Evolutionary conservation across 2,113 vertebrate genomes (phyloP), one percentile per base, ranked within the genome.

Genomic region (Genyomyrus donnyi): DNA sequence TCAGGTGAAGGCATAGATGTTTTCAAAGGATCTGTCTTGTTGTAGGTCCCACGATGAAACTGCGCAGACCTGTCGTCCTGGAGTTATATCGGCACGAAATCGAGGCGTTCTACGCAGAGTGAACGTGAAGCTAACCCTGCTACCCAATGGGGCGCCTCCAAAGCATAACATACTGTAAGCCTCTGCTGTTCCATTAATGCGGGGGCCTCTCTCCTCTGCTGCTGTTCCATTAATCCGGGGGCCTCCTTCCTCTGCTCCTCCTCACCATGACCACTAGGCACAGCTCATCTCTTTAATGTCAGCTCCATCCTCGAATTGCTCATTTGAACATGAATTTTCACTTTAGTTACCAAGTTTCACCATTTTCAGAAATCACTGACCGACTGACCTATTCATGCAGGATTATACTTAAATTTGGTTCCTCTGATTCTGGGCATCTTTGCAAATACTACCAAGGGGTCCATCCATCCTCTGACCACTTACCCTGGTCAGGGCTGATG

Each of bases 21-120:
- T 52, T 53, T 35, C n/a, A 24, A 52, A 13, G n/a, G 46, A 53
- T 58, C 87, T n/a, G 5, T 90, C 35, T 90, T 3, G 1, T 93
- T 95, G 58, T 91, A 98, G 97, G 97, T 92, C 97, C 97, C 0
- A 97, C 97, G 3, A 97, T 98, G 97, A 98, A 98, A 93, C 91
- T 97, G 90, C 97, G 95, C 83, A 94, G 97, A 35, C 94, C 94
- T 0, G 46, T 91, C 0, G 96, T 98, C 83, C 93, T 96, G 3
- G 93, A 97, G 92, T 97, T 96, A 92, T 97, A 98, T 92, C 95
- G 92, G 91, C 91, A 92, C 8, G 93, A 95, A 93, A 95, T 96
- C 0, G 94, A 97, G 8, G 94, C 94, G 53, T 96, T 98, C 92
- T 97, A 97, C 92, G 91, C 87, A 80, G 92, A 93, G 70, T 94